Base-by-base conservation (phyloP, 2,797 vertebrate species). In the Pteronotus mesoamericanus region DNA sequence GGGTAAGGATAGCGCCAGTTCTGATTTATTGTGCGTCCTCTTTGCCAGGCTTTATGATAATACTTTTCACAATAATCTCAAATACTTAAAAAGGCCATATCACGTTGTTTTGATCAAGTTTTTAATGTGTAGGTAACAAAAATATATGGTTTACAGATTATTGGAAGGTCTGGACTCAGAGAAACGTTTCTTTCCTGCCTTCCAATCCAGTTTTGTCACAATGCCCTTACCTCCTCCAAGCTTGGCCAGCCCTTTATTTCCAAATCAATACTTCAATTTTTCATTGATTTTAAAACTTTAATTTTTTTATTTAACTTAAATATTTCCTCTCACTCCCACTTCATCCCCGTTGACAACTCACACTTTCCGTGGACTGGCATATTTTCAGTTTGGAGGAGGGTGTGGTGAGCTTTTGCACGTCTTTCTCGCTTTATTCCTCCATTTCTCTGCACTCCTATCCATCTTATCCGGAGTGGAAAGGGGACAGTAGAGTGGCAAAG, bases 61-160 rank as follows among this genome's bases (percentile, higher is more conserved):
- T 72, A 77, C 46, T n/a, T 82, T 42, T 71, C 11, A 64, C 24
- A 80, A 48, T 34, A 39, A 59, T 53, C 22, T 64, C 29, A 74
- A 66, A 74, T 53, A 9, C 55, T 74, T 61, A 82, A 42, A 34
- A 74, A 12, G 64, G 19, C 53, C 37, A 78, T 34, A 9, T 86
- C 64, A 12, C 78, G 24, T 32, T 89, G 7, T 26, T 86, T 29
- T n/a, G 24, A 29, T n/a, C 82, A 74, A 75, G 42, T 16, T 64
- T 94, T 91, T 92, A 57, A 51, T 85, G 71, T 77, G 64, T 61
- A 68, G 46, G 6, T 59, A 72, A 74, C 72, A 66, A 51, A 21
- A 66, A 48, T 44, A 0, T 3, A 39, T 37, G 5, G 34, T 57
- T 89, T 59, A 51, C 19, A 64, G 9, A 66, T 90, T 79, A 55